phyloP scores from a whole-genome alignment of 1,140 invertebrate species.

The Drosophila eugracilis region DNA sequence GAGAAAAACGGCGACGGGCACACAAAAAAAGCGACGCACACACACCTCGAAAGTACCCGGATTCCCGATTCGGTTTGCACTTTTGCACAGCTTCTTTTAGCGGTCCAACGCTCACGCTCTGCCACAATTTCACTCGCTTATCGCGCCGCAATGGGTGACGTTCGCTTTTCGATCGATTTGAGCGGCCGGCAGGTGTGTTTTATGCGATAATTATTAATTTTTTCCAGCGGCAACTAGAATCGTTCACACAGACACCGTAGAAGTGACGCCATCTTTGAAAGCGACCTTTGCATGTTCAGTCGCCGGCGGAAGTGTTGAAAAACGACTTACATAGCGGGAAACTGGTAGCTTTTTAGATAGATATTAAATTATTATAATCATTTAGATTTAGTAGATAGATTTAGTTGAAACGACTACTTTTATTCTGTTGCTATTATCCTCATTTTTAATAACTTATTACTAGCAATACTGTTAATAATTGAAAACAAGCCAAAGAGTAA shows the following conservation, averaged over 20 bases:
- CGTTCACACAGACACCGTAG: conserved; percentile 71
- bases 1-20: conserved; percentile 13
- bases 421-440: no score
- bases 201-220: conserved; percentile 68
- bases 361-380: no score
- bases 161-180: conserved; percentile 67
- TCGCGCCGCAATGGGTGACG: conserved; percentile 55
- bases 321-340: no score
- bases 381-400: no score
- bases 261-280: conserved; percentile 78
- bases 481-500: no score
- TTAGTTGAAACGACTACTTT: no score
- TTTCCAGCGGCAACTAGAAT: conserved; percentile 70
- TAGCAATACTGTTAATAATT: no score
- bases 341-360: no score
- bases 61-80: conserved; percentile 14
- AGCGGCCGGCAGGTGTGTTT: conserved; percentile 56
- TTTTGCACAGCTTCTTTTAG: conserved; percentile 26
- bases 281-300: no score
- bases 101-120: conserved; percentile 49
- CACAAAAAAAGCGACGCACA: conserved; percentile 35
- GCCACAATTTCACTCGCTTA: conserved; percentile 58
- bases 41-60: conserved; percentile 45
- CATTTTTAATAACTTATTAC: no score
- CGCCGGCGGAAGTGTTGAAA: not conserved